Conservation (phyloP, 2,113 vertebrate genomes). For the Mastomys natalensis region DNA sequence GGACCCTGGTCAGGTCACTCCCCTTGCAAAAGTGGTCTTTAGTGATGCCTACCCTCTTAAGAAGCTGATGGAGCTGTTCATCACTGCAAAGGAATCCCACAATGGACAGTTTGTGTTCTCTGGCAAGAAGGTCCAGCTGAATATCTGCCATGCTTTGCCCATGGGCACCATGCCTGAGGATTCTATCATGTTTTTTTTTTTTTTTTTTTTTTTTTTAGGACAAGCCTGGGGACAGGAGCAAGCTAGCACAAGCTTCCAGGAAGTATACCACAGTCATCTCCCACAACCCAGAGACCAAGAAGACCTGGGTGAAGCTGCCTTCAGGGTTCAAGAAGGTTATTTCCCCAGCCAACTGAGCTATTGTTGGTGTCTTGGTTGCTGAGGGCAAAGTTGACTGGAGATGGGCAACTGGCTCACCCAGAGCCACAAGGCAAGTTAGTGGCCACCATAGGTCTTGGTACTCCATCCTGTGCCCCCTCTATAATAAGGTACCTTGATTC, state of each 20-base stretch:
- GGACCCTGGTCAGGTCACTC: too few species aligned
- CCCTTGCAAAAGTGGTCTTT: too few species aligned
- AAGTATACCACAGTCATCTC: constrained; percentile 99
- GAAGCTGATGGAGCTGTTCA: too few species aligned
- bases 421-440: not conserved
- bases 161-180: too few species aligned
- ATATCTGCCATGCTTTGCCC: too few species aligned
- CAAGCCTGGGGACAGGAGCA: constrained; percentile 86
- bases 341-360: constrained; percentile 96
- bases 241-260: constrained; percentile 97
- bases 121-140: too few species aligned
- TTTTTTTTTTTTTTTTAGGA: constrained; percentile 96
- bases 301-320: constrained; percentile 97
- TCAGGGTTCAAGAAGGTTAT: constrained; percentile 99
- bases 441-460: not conserved
- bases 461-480: not conserved
- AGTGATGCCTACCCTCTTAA: too few species aligned
- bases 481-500: not conserved
- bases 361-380: constrained; percentile 90
- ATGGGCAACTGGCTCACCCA: not conserved
- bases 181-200: constrained; percentile 96
- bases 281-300: constrained; percentile 97
- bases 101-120: too few species aligned
- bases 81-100: too few species aligned
- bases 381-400: not conserved